Percentiles rank a stretch among this genome's conserved stretches.
These are phyloP conservation scores for Phengaris arion DNA, from an alignment of 2,888 invertebrate species.

Conservation along the genomic window DNA sequence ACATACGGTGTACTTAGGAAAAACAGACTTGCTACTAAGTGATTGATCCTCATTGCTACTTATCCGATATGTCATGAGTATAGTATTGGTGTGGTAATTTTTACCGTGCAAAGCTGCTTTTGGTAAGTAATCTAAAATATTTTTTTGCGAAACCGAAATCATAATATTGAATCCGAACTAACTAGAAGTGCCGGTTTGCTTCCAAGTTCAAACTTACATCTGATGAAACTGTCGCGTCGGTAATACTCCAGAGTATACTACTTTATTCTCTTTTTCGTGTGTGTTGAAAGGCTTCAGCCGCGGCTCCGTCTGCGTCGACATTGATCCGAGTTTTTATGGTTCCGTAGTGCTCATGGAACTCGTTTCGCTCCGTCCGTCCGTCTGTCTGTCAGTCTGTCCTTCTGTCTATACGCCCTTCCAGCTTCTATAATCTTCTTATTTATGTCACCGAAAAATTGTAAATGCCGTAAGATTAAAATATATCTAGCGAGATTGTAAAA, in stretches of 20 bases:
- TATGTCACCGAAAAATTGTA: no score
- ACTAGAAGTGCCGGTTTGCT: conserved; percentile 23
- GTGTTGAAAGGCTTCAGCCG: no score
- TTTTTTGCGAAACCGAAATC: conserved; percentile 6
- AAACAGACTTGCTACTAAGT: neutral
- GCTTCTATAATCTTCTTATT: no score
- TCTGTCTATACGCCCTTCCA: no score
- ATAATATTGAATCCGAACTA: neutral
- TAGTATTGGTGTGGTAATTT: neutral
- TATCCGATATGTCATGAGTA: neutral
- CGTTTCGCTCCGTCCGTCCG: no score
- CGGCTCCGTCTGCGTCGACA: no score
- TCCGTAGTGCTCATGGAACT: no score
- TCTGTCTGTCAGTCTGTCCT: no score
- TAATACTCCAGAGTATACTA: neutral
- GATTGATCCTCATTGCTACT: neutral
- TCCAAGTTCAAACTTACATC: neutral
- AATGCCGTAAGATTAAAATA: no score
- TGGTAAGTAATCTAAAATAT: neutral
- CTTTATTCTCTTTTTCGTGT: neutral
- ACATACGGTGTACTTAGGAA: neutral
- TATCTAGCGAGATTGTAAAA: no score
- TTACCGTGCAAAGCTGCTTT: no score
- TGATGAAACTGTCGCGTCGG: neutral
- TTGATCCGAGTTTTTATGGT: no score